Evolutionary conservation across 2,113 vertebrate genomes (phyloP).

Genomic region (Otis tarda): DNA sequence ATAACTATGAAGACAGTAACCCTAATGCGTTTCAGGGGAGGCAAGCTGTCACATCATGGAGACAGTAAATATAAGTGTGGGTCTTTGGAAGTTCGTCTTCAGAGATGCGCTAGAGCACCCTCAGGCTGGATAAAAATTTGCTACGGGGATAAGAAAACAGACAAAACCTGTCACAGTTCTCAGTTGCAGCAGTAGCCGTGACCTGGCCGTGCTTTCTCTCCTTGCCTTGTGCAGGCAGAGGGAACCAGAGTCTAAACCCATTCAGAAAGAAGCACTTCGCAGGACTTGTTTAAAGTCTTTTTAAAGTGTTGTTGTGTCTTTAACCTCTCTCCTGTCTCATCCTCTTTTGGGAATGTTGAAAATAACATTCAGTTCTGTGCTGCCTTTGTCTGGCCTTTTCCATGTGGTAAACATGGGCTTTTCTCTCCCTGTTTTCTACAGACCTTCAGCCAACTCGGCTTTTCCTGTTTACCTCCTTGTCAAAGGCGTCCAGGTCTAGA

Average conservation of each 20-base stretch:
- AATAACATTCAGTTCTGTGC: slow-evolving; percentile 68
- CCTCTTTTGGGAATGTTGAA: slow-evolving; percentile 68
- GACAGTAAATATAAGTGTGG: neutral
- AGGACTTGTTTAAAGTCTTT: slow-evolving; percentile 62
- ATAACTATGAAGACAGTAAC: neutral
- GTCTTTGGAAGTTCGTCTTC: neutral
- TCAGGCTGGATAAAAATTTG: neutral
- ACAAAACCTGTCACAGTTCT: neutral
- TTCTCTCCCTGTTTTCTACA: slow-evolving; percentile 38
- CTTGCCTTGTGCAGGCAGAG: neutral
- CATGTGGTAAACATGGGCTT: slow-evolving; percentile 67
- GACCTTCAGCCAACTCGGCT: slow-evolving; percentile 47
- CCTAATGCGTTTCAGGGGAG: neutral
- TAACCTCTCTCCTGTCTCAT: slow-evolving; percentile 58
- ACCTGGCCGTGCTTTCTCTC: neutral
- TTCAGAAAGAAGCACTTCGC: slow-evolving; percentile 39
- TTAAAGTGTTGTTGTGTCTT: slow-evolving; percentile 61
- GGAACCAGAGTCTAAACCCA: slow-evolving; percentile 10
- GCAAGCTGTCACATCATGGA: neutral
- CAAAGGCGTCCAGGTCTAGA: neutral
- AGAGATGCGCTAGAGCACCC: neutral
- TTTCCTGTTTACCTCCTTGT: slow-evolving; percentile 71
- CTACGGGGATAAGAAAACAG: neutral
- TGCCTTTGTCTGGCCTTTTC: slow-evolving; percentile 67
- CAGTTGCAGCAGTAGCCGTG: neutral